Base-by-base conservation (phyloP, 2,113 vertebrate genomes). In the Pampusana beccarii region DNA sequence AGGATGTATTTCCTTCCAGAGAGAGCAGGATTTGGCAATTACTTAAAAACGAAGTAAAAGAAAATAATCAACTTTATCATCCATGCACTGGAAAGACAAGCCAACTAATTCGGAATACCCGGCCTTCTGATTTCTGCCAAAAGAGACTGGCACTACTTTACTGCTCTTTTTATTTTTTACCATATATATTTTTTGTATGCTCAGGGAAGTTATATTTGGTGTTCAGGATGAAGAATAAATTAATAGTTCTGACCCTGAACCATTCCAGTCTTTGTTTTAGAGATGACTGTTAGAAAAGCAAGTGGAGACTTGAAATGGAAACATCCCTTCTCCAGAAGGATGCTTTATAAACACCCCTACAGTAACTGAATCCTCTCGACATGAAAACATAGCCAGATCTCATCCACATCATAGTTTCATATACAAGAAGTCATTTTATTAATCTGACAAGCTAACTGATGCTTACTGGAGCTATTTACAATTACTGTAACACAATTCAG, bases 391-490 rank as follows among this genome's bases (percentile, higher is more conserved):
- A 98, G 98, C 97, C 98, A 98, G 97, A 95, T 96, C 98, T 98
- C 97, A 85, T 93, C 94, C 97, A 96, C 95, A 97, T 92, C 94
- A 93, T 77, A 97, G 96, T 97, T 46, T 97, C 96, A 94, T 85
- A 93, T 97, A 97, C 92, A 98, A 96, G 97, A 97, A 97, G 97
- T 96, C 81, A 93, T 89, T 96, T 97, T 92, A 97, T 97, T 98
- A 97, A 97, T 97, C 92, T 97, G 96, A 98, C 97, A 95, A 95
- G 97, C 97, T 98, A 98, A 97, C 98, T 58, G 97, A 97, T 96
- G 98, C 97, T 97, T 97, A 98, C 96, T 98, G 97, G 98, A 98
- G 98, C 98, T 99, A 99, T 99, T 98, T 99, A 99, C 99, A 99
- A 98, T 98, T 97, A 98, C 96, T 97, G 93, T 96, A 94, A 97